Evolutionary conservation across 30 jellyfish, hydroid and myxozoan species (phyloP).

Genomic region (Sanderia malayensis): DNA sequence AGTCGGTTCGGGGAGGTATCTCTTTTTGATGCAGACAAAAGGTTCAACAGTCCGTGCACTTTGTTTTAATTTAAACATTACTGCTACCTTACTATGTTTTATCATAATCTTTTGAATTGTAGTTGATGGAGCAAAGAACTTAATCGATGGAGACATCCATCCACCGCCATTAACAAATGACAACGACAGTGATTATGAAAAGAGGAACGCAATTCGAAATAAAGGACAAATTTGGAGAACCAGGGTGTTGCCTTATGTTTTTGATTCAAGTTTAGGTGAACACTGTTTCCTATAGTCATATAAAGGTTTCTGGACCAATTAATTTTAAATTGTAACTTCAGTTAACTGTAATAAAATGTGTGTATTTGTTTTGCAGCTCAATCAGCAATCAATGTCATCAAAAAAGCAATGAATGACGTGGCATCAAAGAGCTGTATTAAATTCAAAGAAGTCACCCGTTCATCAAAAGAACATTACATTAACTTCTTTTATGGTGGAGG

Average conservation of each 20-base stretch:
- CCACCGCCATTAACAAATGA: slow-evolving; percentile 16
- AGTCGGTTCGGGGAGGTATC: no score
- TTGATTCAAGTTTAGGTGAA: neutral
- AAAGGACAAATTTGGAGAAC: slow-evolving; percentile 22
- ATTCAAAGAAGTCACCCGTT: neutral
- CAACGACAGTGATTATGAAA: slow-evolving; percentile 18
- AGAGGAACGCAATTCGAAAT: slow-evolving; percentile 49
- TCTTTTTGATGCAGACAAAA: no score
- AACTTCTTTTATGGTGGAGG: neutral
- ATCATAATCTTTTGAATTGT: slow-evolving; percentile 4
- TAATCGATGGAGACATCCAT: slow-evolving; percentile 31
- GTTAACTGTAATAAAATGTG: neutral
- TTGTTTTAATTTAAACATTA: no score
- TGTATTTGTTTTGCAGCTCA: neutral
- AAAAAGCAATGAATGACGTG: slow-evolving; percentile 2
- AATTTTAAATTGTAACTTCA: no score
- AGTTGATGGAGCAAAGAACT: slow-evolving; percentile 38
- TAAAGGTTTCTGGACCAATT: neutral
- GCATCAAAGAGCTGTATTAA: slow-evolving; percentile 5
- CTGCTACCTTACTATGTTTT: no score
- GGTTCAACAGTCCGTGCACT: no score
- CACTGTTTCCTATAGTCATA: neutral
- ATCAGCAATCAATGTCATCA: neutral
- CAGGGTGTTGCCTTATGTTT: slow-evolving; percentile 32
- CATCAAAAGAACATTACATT: slow-evolving; percentile 7